Conservation (phyloP, 1,140 invertebrate species). For the Drosophila auraria region DNA sequence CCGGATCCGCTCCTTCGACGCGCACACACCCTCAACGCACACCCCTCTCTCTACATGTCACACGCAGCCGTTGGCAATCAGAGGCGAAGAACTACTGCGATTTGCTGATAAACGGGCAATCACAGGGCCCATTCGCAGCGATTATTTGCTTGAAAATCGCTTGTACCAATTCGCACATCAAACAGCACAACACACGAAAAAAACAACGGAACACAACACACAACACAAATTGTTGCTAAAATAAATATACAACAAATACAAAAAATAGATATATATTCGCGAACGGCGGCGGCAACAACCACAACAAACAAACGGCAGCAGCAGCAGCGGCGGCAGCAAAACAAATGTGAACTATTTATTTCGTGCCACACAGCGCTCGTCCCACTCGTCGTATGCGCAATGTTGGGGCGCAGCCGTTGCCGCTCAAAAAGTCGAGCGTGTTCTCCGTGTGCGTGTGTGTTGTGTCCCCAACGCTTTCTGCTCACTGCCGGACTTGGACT, state of each 20-base stretch:
- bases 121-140: slow-evolving; percentile 14
- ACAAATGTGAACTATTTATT: slow-evolving; percentile 47
- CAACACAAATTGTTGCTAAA: slow-evolving; percentile 14
- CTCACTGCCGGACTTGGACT: slow-evolving; percentile 24
- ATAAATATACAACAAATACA: slow-evolving; percentile 11
- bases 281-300: slow-evolving; percentile 14
- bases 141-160: slow-evolving; percentile 12
- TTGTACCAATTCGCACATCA: slow-evolving; percentile 11
- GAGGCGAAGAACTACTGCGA: slow-evolving; percentile 10
- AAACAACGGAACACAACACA: background rate
- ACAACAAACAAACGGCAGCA: slow-evolving; percentile 20
- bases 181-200: slow-evolving; percentile 1
- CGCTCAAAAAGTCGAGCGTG: slow-evolving; percentile 13
- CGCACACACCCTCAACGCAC: slow-evolving; percentile 20
- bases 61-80: slow-evolving; percentile 18
- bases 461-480: slow-evolving; percentile 23
- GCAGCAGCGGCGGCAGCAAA: slow-evolving; percentile 14
- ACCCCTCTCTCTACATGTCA: slow-evolving; percentile 57
- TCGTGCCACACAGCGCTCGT: slow-evolving; percentile 21
- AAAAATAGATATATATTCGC: slow-evolving; percentile 3
- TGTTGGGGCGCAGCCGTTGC: slow-evolving; percentile 39
- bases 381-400: slow-evolving; percentile 47
- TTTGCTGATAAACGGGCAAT: slow-evolving; percentile 24
- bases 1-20: slow-evolving; percentile 29
- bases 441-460: slow-evolving; percentile 4